Conservation (phyloP, 2,888 invertebrate species). For the Tromatobia lineatoria region DNA sequence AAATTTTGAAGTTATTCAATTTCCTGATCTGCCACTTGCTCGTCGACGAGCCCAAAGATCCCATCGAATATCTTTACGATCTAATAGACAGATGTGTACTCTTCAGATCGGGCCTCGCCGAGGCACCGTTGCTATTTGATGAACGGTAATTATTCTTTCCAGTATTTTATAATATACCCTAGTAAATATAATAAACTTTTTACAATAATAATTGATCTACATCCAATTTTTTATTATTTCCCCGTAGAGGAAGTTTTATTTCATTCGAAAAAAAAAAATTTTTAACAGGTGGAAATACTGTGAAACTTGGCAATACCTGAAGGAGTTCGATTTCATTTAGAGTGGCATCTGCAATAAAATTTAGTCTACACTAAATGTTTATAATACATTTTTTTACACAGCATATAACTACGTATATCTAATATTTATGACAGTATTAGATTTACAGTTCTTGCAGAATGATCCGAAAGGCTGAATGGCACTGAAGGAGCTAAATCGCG, state of each 20-base stretch:
- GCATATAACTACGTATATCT: too few species aligned
- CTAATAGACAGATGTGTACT: constrained; percentile 85
- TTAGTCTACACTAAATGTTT: too few species aligned
- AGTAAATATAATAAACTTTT: neutral
- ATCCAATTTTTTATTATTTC: too few species aligned
- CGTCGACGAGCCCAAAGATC: constrained; percentile 84
- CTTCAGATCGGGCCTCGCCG: constrained; percentile 84
- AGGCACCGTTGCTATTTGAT: constrained; percentile 85
- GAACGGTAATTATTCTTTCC: constrained; percentile 72
- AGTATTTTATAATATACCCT: neutral
- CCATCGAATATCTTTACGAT: constrained; percentile 84
- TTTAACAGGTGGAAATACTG: too few species aligned
- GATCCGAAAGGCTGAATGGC: neutral
- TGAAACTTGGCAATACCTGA: too few species aligned
- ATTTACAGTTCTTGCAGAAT: neutral
- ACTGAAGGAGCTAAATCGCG: constrained; percentile 15
- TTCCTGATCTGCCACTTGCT: constrained; percentile 85
- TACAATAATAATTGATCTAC: too few species aligned
- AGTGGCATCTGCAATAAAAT: too few species aligned
- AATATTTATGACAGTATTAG: neutral
- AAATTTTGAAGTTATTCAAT: constrained; percentile 85
- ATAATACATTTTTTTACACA: too few species aligned
- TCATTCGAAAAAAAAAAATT: too few species aligned
- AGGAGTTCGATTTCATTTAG: too few species aligned
- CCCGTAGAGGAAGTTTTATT: too few species aligned